Conservation (phyloP, 2,797 vertebrate genomes). For the Rhinella marina region DNA sequence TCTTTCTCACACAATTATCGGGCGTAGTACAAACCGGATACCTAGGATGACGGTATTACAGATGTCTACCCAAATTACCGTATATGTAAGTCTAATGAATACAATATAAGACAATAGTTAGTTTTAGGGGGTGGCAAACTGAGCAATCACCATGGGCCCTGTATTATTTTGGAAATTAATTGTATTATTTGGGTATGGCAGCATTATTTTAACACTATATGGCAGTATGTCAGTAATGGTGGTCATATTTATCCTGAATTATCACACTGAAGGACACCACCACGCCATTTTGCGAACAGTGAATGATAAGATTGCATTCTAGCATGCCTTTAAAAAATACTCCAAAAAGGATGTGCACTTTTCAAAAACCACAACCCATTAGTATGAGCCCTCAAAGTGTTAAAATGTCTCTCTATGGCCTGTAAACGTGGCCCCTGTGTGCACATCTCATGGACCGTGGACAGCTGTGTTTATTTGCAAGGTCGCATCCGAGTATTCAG, state of each 20-base stretch:
- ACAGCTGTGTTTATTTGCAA: slow-evolving; percentile 27
- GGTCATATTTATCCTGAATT: too few species aligned
- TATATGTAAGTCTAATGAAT: background rate
- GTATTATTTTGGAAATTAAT: background rate
- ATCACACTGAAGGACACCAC: too few species aligned
- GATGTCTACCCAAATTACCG: background rate
- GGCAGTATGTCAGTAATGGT: background rate
- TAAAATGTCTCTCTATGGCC: background rate
- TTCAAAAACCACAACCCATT: background rate
- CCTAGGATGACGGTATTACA: background rate
- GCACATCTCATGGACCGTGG: slow-evolving; percentile 8
- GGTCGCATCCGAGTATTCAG: background rate
- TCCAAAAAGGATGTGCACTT: background rate
- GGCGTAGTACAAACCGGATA: background rate
- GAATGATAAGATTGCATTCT: background rate
- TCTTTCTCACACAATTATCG: slow-evolving; percentile 16
- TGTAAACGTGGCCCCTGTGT: background rate
- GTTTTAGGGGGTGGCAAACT: too few species aligned
- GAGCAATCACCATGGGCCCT: background rate
- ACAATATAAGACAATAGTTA: background rate
- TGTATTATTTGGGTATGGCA: background rate
- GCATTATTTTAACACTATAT: background rate
- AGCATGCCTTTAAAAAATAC: background rate
- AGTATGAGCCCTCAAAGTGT: background rate
- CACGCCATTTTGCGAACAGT: too few species aligned